Evolutionary conservation across 2,113 vertebrate species (phyloP), one percentile per base, ranked within the genome.

Genomic region (Myxocyprinus asiaticus): DNA sequence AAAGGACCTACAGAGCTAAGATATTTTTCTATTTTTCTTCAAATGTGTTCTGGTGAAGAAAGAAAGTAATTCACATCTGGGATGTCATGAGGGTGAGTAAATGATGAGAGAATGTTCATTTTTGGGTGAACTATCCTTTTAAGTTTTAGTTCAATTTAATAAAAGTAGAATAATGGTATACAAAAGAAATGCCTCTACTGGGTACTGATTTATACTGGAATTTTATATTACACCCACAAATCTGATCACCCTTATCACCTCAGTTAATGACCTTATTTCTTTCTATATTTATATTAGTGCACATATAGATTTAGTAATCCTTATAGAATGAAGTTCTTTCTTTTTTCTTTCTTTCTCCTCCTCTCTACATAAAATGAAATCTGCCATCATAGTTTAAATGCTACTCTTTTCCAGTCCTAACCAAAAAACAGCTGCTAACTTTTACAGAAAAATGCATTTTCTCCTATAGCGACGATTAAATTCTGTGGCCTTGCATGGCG

Each of bases 361-460:
- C 6, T 58, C 15, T 58, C n/a, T 15, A 55, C 11, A 12, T 55
- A 7, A n/a, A 6, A 1, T n/a, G 22, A 22, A 50, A 42, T 17
- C 5, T n/a, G 15, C 11, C 5, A 4, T 47, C 11, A 4, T 56
- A 43, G 45, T 59, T 67, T n/a, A 33, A 33, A 58, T 76, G 73
- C 44, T 55, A 45, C 58, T 67, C 64, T 68, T 66, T 71, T 45
- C 67, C 80, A 79, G 45, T 43, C 14, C 7, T 75, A 11, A 70
- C 53, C 33, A 64, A 51, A 14, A 67, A 43, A 64, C 33, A 14
- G 50, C 47, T 77, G 43, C 61, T 59, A 70, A 71, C 47, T 33
- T 63, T 47, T 45, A 5, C 15, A 12, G 55, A 47, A 53, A 59
- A 76, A 12, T 44, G 53, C 55, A 4, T 76, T 70, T 76, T 11